phyloP scores from a whole-genome alignment of 2,113 vertebrate species.

The Empidonax traillii region DNA sequence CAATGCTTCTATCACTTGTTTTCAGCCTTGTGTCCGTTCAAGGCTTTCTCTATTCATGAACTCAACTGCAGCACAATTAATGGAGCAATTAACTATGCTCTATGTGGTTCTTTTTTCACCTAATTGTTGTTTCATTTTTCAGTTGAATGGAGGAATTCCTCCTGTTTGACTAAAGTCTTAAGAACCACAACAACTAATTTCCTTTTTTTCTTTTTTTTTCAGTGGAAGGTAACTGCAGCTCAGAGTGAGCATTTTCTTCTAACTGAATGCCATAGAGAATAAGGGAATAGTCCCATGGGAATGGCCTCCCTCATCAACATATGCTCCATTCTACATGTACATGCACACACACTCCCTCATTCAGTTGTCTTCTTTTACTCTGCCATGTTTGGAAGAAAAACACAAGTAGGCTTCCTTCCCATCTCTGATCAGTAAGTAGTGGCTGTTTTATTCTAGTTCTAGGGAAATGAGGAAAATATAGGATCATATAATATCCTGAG shows the following conservation, averaged over 20 bases:
- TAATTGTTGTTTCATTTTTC: background rate
- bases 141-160: background rate
- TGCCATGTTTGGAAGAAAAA: background rate
- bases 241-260: background rate
- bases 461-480: background rate
- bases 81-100: background rate
- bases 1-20: background rate
- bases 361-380: background rate
- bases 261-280: background rate
- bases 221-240: background rate
- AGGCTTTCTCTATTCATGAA: background rate
- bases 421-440: background rate
- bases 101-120: background rate
- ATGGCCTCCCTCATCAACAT: background rate
- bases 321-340: fast-evolving
- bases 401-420: background rate
- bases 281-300: background rate
- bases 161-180: background rate
- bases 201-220: background rate
- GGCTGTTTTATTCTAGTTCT: background rate
- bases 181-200: background rate
- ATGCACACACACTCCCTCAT: fast-evolving
- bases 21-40: background rate
- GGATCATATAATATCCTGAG: background rate
- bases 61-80: background rate